phyloP scores from a whole-genome alignment of 2,113 vertebrate species.

The Engystomops pustulosus region DNA sequence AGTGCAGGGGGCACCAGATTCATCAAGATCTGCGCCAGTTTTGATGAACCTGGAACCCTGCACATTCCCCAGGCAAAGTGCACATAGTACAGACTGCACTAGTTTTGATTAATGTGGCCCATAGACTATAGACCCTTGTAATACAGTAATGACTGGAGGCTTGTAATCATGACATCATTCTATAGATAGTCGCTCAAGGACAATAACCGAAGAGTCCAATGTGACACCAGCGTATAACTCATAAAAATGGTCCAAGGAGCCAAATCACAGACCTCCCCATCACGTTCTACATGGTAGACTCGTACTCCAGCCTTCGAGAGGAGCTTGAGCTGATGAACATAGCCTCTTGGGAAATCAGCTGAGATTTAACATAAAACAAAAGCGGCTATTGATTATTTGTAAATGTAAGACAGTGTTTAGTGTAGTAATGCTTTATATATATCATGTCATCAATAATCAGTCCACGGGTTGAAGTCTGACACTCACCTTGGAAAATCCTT shows the following conservation, averaged over 20 bases:
- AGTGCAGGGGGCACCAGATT: too few relatives aligned
- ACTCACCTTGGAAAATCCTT: conserved; percentile 5
- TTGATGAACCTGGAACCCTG: too few relatives aligned
- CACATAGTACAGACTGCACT: too few relatives aligned
- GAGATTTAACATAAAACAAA: conserved; percentile 43
- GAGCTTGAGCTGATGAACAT: conserved; percentile 24
- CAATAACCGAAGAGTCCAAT: not conserved
- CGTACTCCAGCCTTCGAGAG: not conserved
- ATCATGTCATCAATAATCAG: conserved; percentile 30
- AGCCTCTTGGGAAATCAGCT: conserved; percentile 38
- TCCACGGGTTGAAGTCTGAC: not conserved
- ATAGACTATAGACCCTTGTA: too few relatives aligned
- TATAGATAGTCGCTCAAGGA: not conserved
- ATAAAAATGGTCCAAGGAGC: not conserved
- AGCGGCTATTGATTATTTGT: conserved; percentile 21
- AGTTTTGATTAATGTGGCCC: too few relatives aligned
- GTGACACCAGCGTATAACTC: not conserved
- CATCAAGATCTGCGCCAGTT: too few relatives aligned
- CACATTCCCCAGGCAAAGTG: too few relatives aligned
- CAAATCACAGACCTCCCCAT: not conserved
- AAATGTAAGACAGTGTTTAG: conserved; percentile 36
- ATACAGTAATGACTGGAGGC: not conserved
- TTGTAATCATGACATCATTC: not conserved
- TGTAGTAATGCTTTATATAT: not conserved
- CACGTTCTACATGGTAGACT: not conserved